A percentile compares a stretch with the other conserved stretches of the same genome.
Conservation (phyloP, 2,113 vertebrate species). For the Rousettus leschenaultii region DNA sequence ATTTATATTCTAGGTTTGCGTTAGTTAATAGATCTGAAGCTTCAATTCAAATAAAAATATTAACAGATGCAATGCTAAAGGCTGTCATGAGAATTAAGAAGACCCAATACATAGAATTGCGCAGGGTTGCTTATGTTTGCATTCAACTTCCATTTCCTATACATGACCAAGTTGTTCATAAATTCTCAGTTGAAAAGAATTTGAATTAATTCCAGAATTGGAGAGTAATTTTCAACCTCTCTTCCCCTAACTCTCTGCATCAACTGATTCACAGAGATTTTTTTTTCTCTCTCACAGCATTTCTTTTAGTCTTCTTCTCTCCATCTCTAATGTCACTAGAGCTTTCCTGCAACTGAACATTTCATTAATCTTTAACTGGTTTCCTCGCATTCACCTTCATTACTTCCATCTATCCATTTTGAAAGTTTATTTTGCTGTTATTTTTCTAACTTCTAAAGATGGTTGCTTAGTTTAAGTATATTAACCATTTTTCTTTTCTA, state of each 20-base stretch:
- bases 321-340: background rate
- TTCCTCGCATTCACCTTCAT: background rate
- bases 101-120: background rate
- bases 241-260: background rate
- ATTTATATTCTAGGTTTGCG: background rate
- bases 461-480: background rate
- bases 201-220: background rate
- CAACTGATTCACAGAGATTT: background rate
- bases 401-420: background rate
- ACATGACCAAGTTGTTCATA: background rate
- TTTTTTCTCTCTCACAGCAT: background rate
- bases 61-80: background rate
- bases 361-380: background rate
- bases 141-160: background rate
- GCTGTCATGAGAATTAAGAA: background rate
- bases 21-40: background rate
- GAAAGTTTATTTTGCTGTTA: background rate
- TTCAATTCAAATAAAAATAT: background rate
- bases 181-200: background rate
- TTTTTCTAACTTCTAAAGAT: constrained; percentile 16
- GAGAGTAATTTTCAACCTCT: background rate
- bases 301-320: background rate
- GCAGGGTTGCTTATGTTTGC: background rate
- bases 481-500: background rate
- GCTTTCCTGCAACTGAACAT: background rate